These are phyloP conservation scores for Mormyrus hasselquistii DNA, from an alignment of 2,797 vertebrate genomes.

Conservation along the genomic window DNA sequence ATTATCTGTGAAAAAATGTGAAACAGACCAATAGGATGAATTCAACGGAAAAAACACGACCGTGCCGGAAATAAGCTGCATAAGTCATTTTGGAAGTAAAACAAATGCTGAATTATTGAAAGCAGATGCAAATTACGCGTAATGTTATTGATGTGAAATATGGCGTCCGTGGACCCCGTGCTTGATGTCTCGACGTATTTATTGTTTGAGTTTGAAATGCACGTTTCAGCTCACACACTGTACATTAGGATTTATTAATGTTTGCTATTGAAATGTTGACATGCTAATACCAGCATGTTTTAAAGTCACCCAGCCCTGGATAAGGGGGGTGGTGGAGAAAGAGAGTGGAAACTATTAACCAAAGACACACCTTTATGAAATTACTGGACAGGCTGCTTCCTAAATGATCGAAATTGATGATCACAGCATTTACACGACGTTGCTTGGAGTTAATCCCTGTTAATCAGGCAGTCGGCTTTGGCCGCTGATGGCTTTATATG, in stretches of 20 bases:
- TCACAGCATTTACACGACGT: neutral
- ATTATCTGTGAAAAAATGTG: conserved; percentile 12
- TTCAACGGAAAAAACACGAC: neutral
- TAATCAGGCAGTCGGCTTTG: neutral
- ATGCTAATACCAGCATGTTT: neutral
- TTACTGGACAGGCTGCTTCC: neutral
- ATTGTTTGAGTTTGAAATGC: conserved; percentile 32
- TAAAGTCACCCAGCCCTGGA: neutral
- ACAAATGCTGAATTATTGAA: conserved; percentile 20
- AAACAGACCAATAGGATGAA: neutral
- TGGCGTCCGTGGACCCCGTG: neutral
- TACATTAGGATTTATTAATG: conserved; percentile 27
- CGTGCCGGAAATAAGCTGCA: neutral
- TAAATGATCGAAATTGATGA: neutral
- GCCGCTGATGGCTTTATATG: neutral
- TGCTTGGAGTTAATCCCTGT: neutral
- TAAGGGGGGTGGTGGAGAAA: neutral
- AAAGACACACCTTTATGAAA: neutral
- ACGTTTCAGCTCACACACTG: conserved; percentile 23
- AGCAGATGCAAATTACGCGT: conserved; percentile 12
- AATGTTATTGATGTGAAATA: conserved; percentile 16
- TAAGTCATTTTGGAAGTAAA: conserved; percentile 17
- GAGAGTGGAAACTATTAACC: neutral
- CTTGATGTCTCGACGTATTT: conserved; percentile 22
- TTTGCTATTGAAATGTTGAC: neutral